Percentiles rank a stretch among this genome's conserved stretches.
Evolutionary conservation across 2,888 invertebrate species (phyloP).

Genomic region (Bembecia ichneumoniformis): DNA sequence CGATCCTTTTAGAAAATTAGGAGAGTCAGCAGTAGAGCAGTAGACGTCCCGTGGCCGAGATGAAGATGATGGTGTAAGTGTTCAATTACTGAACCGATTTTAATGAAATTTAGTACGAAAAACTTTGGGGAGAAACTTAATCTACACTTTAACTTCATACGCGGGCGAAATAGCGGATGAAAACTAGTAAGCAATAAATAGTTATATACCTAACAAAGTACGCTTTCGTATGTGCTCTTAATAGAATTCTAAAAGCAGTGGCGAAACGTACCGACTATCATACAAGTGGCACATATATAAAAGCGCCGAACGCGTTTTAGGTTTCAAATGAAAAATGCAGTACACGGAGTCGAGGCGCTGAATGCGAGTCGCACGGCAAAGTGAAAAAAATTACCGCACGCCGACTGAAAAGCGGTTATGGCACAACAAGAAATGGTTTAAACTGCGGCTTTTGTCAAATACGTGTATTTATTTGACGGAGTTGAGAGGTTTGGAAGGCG

Average conservation of each 20-base stretch:
- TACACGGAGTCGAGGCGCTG: slow-evolving; percentile 26
- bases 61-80: background rate
- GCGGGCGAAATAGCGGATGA: too few relatives aligned
- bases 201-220: too few relatives aligned
- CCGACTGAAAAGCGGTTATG: slow-evolving; percentile 40
- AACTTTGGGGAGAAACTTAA: background rate
- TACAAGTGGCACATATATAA: too few relatives aligned
- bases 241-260: too few relatives aligned
- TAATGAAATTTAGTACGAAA: background rate
- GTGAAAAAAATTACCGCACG: slow-evolving; percentile 28
- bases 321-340: slow-evolving; percentile 62
- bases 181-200: too few relatives aligned
- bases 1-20: too few relatives aligned
- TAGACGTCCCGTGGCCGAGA: too few relatives aligned
- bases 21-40: too few relatives aligned
- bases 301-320: slow-evolving; percentile 23
- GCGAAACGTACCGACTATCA: too few relatives aligned
- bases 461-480: background rate
- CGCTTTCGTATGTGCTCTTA: too few relatives aligned
- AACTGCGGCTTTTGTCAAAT: slow-evolving; percentile 18
- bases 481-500: background rate
- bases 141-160: background rate
- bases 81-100: background rate
- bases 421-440: slow-evolving; percentile 18
- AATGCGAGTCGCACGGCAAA: slow-evolving; percentile 41